Evolutionary conservation across 1,140 invertebrate genomes (phyloP), one percentile per base, ranked within the genome.

Genomic region (Pseudobourletiella spinata): DNA sequence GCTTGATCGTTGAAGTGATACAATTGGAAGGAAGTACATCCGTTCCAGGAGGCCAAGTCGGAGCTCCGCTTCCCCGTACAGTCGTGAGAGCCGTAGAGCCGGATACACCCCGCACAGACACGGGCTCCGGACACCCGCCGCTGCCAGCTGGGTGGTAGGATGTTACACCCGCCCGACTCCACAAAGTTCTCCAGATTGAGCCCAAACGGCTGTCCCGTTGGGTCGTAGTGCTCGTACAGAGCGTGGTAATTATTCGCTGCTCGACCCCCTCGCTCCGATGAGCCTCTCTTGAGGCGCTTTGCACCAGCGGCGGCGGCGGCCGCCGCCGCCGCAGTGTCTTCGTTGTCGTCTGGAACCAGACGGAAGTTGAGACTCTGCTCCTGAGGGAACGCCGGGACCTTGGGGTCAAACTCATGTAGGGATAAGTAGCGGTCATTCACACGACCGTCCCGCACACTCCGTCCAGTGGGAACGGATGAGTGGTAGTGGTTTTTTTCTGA

Each of bases 21-120:
- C 8, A 55, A 20, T 32, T 55, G 52, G 52, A 55, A 55, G 25
- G 20, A 55, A 55, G 52, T 55, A 20, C 52, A 55, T 11, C 52
- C 52, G 25, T 30, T 4, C 28, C 2, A 22, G 29, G 29, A 35
- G 3, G 2, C 18, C 26, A 55, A 20, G n/a, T 55, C 28, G 4
- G 52, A 55, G 18, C 28, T 32, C 26, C 52, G 20, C 26, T 22
- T 32, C 20, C 52, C 52, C 20, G 52, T 32, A 35, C 52, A 55
- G 18, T 55, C 52, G 15, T 35, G 4, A 6, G 15, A 15, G 3
- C 18, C 2, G 18, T 55, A 55, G 2, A 55, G 18, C 2, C 28
- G 4, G 18, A 55, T 35, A 35, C 52, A 55, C 4, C 52, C 52
- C 11, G 3, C 14, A 39, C 52, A 55, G 8, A 55, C 52, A 11